Conservation (phyloP, 2,113 vertebrate species). For the Xiphophorus maculatus region DNA sequence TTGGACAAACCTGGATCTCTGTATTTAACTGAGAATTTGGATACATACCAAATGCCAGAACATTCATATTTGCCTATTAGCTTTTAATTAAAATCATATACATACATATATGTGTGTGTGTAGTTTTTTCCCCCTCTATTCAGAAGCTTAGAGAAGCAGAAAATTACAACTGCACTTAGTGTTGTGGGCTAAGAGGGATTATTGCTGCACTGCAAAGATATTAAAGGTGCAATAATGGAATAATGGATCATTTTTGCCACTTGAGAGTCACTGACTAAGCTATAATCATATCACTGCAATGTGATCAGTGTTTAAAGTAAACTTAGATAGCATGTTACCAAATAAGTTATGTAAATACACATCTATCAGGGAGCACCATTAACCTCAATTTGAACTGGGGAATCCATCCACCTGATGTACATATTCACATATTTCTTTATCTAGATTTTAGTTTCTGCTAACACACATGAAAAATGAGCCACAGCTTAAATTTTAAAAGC, state of each 20-base stretch:
- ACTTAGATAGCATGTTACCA: background rate
- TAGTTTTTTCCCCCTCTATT: background rate
- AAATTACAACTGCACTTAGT: conserved; percentile 8
- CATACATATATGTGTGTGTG: too few species aligned
- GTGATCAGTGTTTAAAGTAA: conserved; percentile 17
- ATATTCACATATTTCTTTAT: background rate
- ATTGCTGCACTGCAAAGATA: conserved; percentile 13
- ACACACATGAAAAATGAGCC: background rate
- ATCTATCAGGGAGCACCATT: background rate
- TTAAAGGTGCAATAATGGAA: conserved; percentile 19
- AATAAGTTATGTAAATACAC: background rate
- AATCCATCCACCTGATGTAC: conserved; percentile 10
- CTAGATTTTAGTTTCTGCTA: background rate
- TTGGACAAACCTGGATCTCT: conserved; percentile 2
- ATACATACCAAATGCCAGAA: too few species aligned
- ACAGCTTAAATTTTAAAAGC: background rate
- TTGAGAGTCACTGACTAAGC: background rate
- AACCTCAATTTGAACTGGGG: background rate
- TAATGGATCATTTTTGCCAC: conserved; percentile 11
- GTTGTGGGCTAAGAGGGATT: conserved; percentile 1
- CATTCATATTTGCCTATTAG: too few species aligned
- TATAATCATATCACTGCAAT: conserved; percentile 2
- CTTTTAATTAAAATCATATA: too few species aligned
- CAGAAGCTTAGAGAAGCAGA: background rate
- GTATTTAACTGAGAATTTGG: background rate